phyloP scores from a whole-genome alignment of 2,888 invertebrate genomes.

The Heterodera filipjevi region DNA sequence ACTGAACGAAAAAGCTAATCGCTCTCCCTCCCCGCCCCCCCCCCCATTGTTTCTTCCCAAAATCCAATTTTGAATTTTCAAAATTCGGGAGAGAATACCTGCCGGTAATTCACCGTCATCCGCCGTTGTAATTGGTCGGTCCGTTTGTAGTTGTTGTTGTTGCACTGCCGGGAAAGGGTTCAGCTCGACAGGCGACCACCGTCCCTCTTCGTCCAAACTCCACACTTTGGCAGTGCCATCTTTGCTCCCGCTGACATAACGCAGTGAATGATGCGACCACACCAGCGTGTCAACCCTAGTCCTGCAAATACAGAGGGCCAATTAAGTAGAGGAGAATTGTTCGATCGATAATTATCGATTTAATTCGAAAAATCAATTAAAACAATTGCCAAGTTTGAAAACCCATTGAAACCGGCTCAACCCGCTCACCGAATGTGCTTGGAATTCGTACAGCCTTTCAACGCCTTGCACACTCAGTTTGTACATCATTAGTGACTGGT shows the following conservation, averaged over 20 bases:
- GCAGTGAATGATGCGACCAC: slow-evolving; percentile 85
- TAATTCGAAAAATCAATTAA: not conserved
- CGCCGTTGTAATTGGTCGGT: too few species aligned
- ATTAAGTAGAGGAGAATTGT: too few species aligned
- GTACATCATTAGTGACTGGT: slow-evolving; percentile 89
- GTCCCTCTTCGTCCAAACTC: slow-evolving; percentile 5
- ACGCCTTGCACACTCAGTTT: slow-evolving; percentile 78
- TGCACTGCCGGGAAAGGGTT: not conserved
- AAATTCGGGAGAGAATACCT: too few species aligned
- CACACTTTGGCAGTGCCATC: slow-evolving; percentile 80
- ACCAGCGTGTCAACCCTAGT: slow-evolving; percentile 93
- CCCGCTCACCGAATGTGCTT: slow-evolving; percentile 78
- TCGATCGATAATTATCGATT: too few species aligned
- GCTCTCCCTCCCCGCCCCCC: too few species aligned
- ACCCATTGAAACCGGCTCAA: too few species aligned
- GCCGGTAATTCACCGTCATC: not conserved
- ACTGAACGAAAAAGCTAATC: too few species aligned
- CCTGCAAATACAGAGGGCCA: slow-evolving; percentile 65
- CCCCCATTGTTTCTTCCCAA: too few species aligned
- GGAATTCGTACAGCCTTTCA: slow-evolving; percentile 74
- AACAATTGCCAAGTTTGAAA: too few species aligned
- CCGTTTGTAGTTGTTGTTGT: not conserved
- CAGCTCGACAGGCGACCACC: slow-evolving; percentile 1
- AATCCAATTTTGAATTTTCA: too few species aligned
- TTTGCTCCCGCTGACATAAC: slow-evolving; percentile 90